Conservation (phyloP, 2,888 invertebrate genomes). For the Diloba caeruleocephala region DNA sequence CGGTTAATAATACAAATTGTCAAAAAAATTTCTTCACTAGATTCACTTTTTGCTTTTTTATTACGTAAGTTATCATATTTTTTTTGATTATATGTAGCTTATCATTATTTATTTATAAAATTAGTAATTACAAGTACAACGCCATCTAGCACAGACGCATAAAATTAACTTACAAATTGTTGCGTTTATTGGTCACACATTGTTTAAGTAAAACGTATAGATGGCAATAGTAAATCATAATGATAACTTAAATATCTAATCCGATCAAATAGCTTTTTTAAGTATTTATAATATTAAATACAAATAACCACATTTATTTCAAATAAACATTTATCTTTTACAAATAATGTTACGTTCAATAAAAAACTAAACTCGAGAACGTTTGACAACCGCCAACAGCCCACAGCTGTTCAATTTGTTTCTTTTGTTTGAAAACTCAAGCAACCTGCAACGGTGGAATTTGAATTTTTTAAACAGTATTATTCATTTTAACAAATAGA, state of each 20-base stretch:
- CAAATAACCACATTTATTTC: no score
- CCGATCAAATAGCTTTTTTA: no score
- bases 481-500: conserved; percentile 13
- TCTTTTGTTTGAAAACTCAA: conserved; percentile 57
- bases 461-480: conserved; percentile 36
- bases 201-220: conserved; percentile 3
- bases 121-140: not conserved
- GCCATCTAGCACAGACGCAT: conserved; percentile 27
- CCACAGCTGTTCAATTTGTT: conserved; percentile 58
- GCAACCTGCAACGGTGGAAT: conserved; percentile 62
- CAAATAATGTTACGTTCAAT: not conserved
- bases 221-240: conserved; percentile 4
- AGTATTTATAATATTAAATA: no score
- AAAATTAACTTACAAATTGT: not conserved
- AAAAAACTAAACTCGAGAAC: conserved; percentile 16
- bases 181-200: no score
- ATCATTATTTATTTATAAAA: not conserved
- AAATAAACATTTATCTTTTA: no score
- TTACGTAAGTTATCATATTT: fast-evolving
- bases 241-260: no score
- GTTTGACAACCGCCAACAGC: conserved; percentile 49
- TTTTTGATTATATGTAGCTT: not conserved
- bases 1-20: conserved; percentile 9
- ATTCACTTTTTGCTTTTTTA: conserved; percentile 20
- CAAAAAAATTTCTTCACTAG: not conserved